phyloP scores from a whole-genome alignment of 2,113 vertebrate species.

The Cervus canadensis region DNA sequence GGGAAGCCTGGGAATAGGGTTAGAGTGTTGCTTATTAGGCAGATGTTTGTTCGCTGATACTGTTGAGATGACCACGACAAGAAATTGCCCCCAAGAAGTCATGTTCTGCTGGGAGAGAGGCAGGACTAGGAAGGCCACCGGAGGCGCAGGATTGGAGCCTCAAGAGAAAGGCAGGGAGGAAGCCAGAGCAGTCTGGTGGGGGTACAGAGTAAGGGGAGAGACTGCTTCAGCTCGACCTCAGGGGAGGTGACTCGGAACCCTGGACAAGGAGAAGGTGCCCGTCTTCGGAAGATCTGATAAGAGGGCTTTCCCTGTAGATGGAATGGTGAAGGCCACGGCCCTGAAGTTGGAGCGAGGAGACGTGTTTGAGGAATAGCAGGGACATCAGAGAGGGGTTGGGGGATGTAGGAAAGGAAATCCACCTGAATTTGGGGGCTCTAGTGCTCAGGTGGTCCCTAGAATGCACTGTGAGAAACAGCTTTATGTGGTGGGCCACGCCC shows the following conservation, averaged over 20 bases:
- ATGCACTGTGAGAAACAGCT: neutral
- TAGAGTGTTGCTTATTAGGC: neutral
- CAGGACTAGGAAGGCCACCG: neutral
- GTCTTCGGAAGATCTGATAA: neutral
- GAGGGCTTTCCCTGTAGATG: neutral
- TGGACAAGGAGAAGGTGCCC: neutral
- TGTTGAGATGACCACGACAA: neutral
- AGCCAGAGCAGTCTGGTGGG: neutral
- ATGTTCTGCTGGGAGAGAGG: neutral
- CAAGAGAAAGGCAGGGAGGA: neutral
- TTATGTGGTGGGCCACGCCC: neutral
- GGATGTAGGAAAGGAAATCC: neutral
- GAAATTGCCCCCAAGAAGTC: neutral
- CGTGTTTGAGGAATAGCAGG: neutral
- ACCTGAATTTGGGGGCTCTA: neutral
- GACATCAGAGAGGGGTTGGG: neutral
- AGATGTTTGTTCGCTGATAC: neutral
- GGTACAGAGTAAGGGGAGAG: neutral
- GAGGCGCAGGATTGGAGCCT: accelerated
- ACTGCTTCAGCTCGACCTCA: neutral
- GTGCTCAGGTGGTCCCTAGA: neutral
- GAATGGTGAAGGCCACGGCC: neutral
- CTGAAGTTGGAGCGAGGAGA: neutral
- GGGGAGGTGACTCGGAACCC: neutral
- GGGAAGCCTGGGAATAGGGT: neutral